Conservation (phyloP, 1,140 invertebrate genomes). For the Marisa cornuarietis region DNA sequence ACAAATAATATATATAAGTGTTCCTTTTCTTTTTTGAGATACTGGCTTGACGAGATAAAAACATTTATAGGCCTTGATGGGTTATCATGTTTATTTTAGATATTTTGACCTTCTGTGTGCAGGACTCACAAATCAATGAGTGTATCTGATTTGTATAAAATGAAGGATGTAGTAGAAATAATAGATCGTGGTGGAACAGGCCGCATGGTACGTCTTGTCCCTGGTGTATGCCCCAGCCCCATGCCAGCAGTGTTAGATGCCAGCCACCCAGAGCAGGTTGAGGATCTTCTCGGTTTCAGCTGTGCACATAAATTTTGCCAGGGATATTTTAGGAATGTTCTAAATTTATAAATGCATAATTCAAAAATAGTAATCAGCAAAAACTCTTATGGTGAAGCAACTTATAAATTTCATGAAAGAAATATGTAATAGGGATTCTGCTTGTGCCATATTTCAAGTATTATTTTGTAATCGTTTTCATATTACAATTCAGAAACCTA, state of each 20-base stretch:
- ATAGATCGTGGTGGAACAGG: conserved; percentile 73
- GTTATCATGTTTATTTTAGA: not conserved
- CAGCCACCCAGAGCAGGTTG: too few species aligned
- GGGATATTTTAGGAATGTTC: not conserved
- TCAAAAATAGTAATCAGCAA: too few species aligned
- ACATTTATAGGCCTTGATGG: too few species aligned
- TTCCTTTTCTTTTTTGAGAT: not conserved
- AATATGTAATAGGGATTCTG: not conserved
- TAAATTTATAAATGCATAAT: not conserved
- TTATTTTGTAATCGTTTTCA: too few species aligned
- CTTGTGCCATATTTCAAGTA: too few species aligned
- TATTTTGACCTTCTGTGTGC: conserved; percentile 16
- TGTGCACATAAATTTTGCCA: too few species aligned
- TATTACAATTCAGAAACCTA: too few species aligned
- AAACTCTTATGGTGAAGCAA: not conserved
- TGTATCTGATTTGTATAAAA: conserved; percentile 82
- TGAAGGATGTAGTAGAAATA: conserved; percentile 81
- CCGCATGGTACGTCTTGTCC: conserved; percentile 73
- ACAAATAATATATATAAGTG: too few species aligned
- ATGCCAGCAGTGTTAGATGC: not conserved
- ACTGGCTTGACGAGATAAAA: not conserved
- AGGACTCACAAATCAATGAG: conserved; percentile 78
- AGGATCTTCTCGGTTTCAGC: too few species aligned
- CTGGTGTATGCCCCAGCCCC: conserved; percentile 53
- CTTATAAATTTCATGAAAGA: not conserved